Conservation (phyloP, 2,888 invertebrate genomes). For the Apoda limacodes region DNA sequence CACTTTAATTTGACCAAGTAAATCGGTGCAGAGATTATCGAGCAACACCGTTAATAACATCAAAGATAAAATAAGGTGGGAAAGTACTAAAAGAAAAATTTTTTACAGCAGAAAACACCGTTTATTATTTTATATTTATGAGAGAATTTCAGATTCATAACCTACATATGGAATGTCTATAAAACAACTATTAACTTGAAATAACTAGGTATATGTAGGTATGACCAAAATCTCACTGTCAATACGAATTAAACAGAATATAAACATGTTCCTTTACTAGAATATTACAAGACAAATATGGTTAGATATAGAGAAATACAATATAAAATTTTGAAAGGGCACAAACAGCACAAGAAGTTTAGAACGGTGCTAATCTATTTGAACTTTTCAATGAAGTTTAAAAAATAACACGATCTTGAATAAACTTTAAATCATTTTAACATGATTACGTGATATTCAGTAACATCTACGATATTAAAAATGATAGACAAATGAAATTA, state of each 20-base stretch:
- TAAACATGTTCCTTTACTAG: constrained; percentile 51
- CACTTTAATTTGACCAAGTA: too few relatives aligned
- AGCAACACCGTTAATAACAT: too few relatives aligned
- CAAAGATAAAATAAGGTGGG: constrained; percentile 1
- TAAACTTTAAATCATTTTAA: too few relatives aligned
- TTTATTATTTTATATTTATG: constrained; percentile 72
- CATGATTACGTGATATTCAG: too few relatives aligned
- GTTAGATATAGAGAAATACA: constrained; percentile 49
- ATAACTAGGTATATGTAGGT: constrained; percentile 56
- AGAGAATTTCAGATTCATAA: constrained; percentile 72
- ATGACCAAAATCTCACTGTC: constrained; percentile 49
- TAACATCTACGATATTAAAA: too few relatives aligned
- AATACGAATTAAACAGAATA: constrained; percentile 31
- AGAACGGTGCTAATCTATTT: constrained; percentile 56
- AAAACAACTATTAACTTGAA: constrained; percentile 65
- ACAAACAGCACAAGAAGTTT: constrained; percentile 49
- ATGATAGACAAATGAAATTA: constrained; percentile 41
- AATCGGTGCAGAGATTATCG: too few relatives aligned
- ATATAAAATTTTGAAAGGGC: constrained; percentile 50
- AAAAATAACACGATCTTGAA: constrained; percentile 55
- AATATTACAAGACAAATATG: constrained; percentile 52
- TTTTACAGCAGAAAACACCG: constrained; percentile 70
- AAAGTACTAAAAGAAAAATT: too few relatives aligned
- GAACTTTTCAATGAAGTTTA: constrained; percentile 55
- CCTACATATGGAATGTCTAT: constrained; percentile 70